Evolutionary conservation across 1,140 invertebrate species (phyloP), one percentile per base, ranked within the genome.

Genomic region (Lamellibrachia luymesi): DNA sequence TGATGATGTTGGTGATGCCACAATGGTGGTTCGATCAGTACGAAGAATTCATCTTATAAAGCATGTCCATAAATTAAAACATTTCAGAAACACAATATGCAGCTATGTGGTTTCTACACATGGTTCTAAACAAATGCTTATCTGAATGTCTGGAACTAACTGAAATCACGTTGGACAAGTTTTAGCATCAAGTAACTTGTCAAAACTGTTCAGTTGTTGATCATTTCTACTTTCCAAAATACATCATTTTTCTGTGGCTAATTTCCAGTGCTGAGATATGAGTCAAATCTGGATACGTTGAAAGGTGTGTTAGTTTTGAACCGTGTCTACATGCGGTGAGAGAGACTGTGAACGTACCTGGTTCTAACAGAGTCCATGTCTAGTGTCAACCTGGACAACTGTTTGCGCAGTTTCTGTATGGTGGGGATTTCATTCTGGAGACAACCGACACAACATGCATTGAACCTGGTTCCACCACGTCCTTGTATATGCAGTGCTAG

Each of bases 321-420:
- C 49, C 90, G 22, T 38, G 51, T 91, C 10, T 17, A 91, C 51
- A 13, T 91, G 22, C 10, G 27, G 8, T 50, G 90, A 91, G 27
- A 91, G 13, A 50, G 7, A 22, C 51, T 10, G 51, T 91, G 49
- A 64, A 97, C 97, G 96, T 98, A 98, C 97, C 98, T 97, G 94
- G 97, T 97, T 95, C 97, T 97, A 13, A 98, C 98, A 91, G 97
- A 98, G 95, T 99, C 98, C 97, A 98, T 99, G 95, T 99, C 98
- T 94, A 98, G 97, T 93, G 98, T 98, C 38, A 98, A 97, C 96
- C 98, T 98, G 90, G 97, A 97, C n/a, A 99, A 96, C 95, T 97
- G 98, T 97, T 97, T 98, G 97, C 98, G 98, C 95, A 97, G 97
- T 96, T 98, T 99, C 95, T 97, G 97, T 95, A 99, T 98, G 95